These are phyloP conservation scores for Gulo gulo DNA, from an alignment of 2,113 vertebrate genomes.

Conservation along the genomic window DNA sequence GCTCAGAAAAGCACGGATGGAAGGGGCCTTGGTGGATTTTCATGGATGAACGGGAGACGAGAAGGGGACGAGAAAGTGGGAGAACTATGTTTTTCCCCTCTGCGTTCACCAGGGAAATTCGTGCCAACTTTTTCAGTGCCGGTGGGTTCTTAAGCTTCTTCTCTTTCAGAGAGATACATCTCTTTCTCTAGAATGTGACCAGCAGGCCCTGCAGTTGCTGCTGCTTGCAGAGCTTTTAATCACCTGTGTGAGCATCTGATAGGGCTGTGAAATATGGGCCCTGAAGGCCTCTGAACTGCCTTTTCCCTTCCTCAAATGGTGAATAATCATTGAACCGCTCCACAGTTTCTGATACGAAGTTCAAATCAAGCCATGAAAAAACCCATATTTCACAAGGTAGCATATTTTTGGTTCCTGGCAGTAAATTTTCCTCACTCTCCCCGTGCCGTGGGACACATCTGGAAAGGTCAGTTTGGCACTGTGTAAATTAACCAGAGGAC, in stretches of 20 bases:
- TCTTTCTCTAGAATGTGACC: conserved; percentile 18
- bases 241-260: conserved; percentile 41
- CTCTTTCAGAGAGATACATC: background rate
- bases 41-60: background rate
- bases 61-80: background rate
- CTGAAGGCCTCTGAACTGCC: background rate
- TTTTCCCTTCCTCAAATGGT: conserved; percentile 59
- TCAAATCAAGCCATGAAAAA: conserved; percentile 52
- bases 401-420: conserved; percentile 58
- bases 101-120: background rate
- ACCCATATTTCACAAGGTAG: conserved; percentile 59
- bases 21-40: background rate
- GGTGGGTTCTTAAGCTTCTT: background rate
- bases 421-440: conserved; percentile 75
- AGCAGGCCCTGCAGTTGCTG: background rate
- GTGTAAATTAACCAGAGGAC: conserved; percentile 75
- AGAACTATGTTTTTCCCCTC: background rate
- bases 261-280: conserved; percentile 68
- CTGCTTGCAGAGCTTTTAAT: conserved; percentile 48
- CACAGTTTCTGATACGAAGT: conserved; percentile 67
- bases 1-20: background rate
- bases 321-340: conserved; percentile 59
- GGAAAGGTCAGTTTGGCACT: conserved; percentile 79
- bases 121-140: background rate
- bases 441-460: background rate